Evolutionary conservation across 1,140 invertebrate genomes (phyloP).

Genomic region (Hypsibius dujardini): DNA sequence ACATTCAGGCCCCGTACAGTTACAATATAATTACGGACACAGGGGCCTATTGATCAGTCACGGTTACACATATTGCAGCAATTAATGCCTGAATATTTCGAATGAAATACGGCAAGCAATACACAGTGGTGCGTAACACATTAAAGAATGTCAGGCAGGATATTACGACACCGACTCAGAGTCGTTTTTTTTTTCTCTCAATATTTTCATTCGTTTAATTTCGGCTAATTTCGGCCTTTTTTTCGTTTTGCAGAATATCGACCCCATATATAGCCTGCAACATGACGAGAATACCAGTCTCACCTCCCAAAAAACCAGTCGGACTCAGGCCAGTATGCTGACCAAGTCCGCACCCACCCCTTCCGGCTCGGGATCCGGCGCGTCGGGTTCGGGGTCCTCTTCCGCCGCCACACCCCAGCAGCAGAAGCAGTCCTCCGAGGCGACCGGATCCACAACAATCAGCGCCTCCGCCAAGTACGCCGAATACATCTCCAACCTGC

Average conservation of each 20-base stretch:
- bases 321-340: constrained; percentile 4
- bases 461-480: constrained; percentile 4
- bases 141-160: too few species aligned
- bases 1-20: too few species aligned
- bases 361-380: not conserved
- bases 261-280: not conserved
- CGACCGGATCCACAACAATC: not conserved
- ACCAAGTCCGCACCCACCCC: not conserved
- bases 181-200: not conserved
- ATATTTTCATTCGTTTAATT: not conserved
- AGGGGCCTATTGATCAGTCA: not conserved
- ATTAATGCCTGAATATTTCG: not conserved
- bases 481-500: constrained; percentile 1
- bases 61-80: not conserved
- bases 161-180: not conserved
- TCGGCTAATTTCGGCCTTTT: constrained; percentile 5
- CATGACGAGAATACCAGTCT: constrained; percentile 9
- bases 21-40: too few species aligned
- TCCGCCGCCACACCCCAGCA: too few species aligned
- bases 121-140: too few species aligned
- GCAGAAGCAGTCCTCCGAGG: not conserved
- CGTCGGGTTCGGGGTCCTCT: not conserved
- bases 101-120: not conserved
- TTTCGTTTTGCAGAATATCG: not conserved
- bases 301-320: not conserved